Evolutionary conservation across 2,113 vertebrate genomes (phyloP).

Genomic region (Tylochromis polylepis): DNA sequence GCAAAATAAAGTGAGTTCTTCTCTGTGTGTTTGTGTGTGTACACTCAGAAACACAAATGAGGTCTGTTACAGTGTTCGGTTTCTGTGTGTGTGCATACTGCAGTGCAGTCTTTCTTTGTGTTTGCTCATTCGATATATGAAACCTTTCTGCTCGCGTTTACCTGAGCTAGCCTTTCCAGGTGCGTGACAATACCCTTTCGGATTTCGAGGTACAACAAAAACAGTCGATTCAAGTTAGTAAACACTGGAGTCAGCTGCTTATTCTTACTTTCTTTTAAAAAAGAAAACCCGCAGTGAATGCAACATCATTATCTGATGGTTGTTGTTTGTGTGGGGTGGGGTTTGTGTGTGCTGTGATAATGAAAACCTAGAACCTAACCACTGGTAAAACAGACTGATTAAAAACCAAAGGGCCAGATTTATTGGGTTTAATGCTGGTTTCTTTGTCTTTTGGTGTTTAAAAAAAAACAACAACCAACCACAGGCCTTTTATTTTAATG

Average conservation of each 20-base stretch:
- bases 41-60: not conserved
- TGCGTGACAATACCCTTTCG: not conserved
- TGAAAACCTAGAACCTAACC: not conserved
- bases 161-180: not conserved
- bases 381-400: not conserved
- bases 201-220: not conserved
- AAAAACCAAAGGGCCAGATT: not conserved
- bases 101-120: not conserved
- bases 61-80: not conserved
- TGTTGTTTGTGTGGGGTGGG: too few species aligned
- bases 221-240: not conserved
- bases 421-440: not conserved
- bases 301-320: not conserved
- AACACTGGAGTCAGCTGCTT: not conserved
- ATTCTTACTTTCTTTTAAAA: not conserved
- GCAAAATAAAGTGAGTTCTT: constrained; percentile 79
- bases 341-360: not conserved
- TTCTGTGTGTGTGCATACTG: not conserved
- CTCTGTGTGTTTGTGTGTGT: not conserved
- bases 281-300: not conserved
- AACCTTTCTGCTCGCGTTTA: not conserved
- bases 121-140: not conserved
- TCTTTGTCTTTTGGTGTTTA: too few species aligned
- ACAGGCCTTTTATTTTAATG: too few species aligned
- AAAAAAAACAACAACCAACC: too few species aligned